Evolutionary conservation across 64 coral and sea anemone genomes (phyloP).

Genomic region (Cladopsammia gracilis): DNA sequence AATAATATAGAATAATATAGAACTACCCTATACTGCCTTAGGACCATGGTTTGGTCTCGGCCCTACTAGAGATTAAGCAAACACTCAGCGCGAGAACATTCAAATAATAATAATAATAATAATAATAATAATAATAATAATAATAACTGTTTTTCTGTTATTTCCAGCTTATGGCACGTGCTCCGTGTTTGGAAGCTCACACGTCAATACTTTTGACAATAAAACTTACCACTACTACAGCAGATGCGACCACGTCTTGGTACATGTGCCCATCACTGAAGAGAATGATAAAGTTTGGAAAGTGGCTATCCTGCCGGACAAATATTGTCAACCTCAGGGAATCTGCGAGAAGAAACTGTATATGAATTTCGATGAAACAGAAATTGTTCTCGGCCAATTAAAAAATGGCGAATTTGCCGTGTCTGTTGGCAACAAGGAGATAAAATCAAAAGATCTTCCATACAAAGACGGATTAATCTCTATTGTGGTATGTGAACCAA

Average conservation of each 20-base stretch:
- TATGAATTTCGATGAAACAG: neutral
- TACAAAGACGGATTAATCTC: neutral
- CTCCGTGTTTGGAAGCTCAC: conserved; percentile 3
- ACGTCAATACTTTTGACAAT: conserved; percentile 33
- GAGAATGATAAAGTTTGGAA: neutral
- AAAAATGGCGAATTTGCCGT: neutral
- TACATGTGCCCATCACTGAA: neutral
- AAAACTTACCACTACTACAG: conserved; percentile 19
- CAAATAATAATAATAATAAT: too few species aligned
- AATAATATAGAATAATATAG: too few species aligned
- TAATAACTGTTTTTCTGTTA: too few species aligned
- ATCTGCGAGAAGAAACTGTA: neutral
- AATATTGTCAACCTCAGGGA: neutral
- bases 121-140: too few species aligned
- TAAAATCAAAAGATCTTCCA: neutral
- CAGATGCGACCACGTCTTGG: conserved; percentile 2
- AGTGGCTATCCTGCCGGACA: neutral
- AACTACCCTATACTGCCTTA: too few species aligned
- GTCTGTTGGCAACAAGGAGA: neutral
- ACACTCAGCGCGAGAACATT: too few species aligned
- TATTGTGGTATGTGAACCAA: neutral
- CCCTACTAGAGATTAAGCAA: too few species aligned
- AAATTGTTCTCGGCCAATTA: neutral
- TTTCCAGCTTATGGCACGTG: conserved; percentile 25
- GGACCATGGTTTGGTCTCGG: too few species aligned